phyloP scores from a whole-genome alignment of 2,797 vertebrate genomes.

The Phrynocephalus vlangalii region DNA sequence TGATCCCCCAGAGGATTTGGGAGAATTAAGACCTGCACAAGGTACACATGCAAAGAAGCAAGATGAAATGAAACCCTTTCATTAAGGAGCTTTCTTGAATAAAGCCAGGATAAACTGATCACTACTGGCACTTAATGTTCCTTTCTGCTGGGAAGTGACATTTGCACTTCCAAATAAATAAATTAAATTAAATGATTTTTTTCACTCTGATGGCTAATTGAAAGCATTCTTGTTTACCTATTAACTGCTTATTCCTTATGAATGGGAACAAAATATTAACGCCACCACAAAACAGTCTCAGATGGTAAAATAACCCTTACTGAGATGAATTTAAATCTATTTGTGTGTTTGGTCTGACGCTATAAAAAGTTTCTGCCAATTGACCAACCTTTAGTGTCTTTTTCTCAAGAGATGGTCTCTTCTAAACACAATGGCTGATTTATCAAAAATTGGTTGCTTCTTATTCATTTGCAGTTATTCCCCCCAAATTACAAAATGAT shows the following conservation, averaged over 20 bases:
- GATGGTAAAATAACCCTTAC: constrained; percentile 16
- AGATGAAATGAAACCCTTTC: constrained; percentile 29
- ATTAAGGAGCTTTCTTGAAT: constrained; percentile 28
- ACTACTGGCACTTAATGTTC: not conserved
- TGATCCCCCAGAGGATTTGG: not conserved
- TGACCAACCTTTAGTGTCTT: too few relatives aligned
- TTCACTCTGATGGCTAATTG: not conserved
- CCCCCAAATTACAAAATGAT: too few relatives aligned
- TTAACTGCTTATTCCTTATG: constrained; percentile 36
- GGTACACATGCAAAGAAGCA: not conserved
- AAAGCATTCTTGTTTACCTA: not conserved
- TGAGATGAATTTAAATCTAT: not conserved
- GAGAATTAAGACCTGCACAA: not conserved
- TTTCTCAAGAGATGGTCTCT: not conserved
- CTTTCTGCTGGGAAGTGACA: constrained; percentile 33
- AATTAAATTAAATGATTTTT: too few relatives aligned
- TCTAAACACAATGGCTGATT: too few relatives aligned
- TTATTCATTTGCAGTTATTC: too few relatives aligned
- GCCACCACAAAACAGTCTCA: constrained; percentile 9
- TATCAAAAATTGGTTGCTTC: too few relatives aligned
- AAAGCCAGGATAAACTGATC: constrained; percentile 11
- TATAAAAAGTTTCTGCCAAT: not conserved
- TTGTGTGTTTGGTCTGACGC: not conserved
- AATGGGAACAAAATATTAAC: constrained; percentile 15
- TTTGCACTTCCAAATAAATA: not conserved